A percentile compares a stretch with the other conserved stretches of the same genome.
These are phyloP conservation scores for Tympanuchus pallidicinctus DNA, from an alignment of 2,113 vertebrate species.

Conservation along the genomic window DNA sequence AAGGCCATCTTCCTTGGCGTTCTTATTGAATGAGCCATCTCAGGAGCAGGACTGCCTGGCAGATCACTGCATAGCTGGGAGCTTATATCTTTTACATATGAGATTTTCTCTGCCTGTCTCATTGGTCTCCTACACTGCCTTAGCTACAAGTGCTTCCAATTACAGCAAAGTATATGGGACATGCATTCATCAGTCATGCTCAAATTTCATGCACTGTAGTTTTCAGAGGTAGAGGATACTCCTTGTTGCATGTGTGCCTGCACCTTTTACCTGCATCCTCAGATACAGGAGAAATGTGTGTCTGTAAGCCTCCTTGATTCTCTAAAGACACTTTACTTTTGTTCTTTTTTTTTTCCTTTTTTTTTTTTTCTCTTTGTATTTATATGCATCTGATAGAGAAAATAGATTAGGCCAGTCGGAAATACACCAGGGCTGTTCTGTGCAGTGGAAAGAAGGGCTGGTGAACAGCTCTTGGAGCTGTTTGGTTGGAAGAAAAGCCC, in stretches of 20 bases:
- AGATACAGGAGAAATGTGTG: not conserved
- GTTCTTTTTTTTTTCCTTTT: not conserved
- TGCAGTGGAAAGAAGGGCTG: not conserved
- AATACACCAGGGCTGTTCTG: fast-evolving
- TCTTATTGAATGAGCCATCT: not conserved
- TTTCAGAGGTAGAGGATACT: not conserved
- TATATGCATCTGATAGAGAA: not conserved
- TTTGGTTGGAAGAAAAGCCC: not conserved
- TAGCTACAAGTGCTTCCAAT: not conserved
- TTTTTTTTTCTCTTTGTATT: not conserved
- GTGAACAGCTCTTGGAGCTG: not conserved
- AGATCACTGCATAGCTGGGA: not conserved
- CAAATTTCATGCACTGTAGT: not conserved
- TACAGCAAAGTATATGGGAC: not conserved
- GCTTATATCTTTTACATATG: not conserved
- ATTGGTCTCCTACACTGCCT: not conserved
- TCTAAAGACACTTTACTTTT: not conserved
- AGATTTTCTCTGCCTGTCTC: not conserved
- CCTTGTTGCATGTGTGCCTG: not conserved
- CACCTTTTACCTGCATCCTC: not conserved
- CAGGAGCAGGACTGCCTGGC: not conserved
- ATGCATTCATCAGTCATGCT: not conserved
- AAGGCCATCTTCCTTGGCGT: not conserved
- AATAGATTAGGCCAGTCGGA: not conserved
- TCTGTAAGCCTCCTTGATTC: not conserved